phyloP scores from a whole-genome alignment of 2,888 invertebrate genomes.

The Heteromurus nitidus region DNA sequence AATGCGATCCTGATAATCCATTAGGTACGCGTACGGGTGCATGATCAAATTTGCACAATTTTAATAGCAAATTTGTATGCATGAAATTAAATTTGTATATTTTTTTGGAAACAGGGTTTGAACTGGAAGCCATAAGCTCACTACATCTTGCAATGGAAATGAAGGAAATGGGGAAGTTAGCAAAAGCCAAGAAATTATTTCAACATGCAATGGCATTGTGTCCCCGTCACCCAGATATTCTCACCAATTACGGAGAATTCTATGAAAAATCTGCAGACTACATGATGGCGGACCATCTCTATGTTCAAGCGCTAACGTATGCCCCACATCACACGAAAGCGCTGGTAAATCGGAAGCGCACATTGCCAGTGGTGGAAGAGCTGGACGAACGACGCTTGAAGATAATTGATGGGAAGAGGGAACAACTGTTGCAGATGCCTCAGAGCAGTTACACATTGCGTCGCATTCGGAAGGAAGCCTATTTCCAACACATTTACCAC shows the following conservation, averaged over 20 bases:
- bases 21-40: conserved; percentile 61
- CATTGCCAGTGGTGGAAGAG: conserved; percentile 88
- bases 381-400: conserved; percentile 87
- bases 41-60: not conserved
- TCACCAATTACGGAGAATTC: conserved; percentile 95
- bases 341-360: conserved; percentile 86
- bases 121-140: conserved; percentile 88
- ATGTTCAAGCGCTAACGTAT: conserved; percentile 86
- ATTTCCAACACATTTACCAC: conserved; percentile 95
- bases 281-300: conserved; percentile 92
- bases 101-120: conserved; percentile 76
- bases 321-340: conserved; percentile 90
- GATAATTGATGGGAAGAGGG: conserved; percentile 89
- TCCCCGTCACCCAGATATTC: conserved; percentile 92
- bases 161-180: conserved; percentile 86
- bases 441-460: conserved; percentile 86
- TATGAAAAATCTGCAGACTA: conserved; percentile 88
- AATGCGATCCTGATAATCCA: conserved; percentile 72
- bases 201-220: conserved; percentile 85
- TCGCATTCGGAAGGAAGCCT: conserved; percentile 94
- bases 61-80: not conserved
- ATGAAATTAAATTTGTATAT: conserved; percentile 2
- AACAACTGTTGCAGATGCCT: conserved; percentile 87
- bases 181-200: conserved; percentile 89
- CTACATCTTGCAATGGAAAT: conserved; percentile 90